Evolutionary conservation across 2,113 vertebrate species (phyloP).

Genomic region (cattle (Bos taurus)): ARS-UCD2.0 NC_037347.1:5449001-5449500

Average conservation of each 20-base stretch:
- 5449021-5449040: neutral
- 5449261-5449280: neutral
- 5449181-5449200: neutral
- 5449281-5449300: neutral
- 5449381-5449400: neutral
- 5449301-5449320: neutral
- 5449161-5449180: neutral
- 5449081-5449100: accelerated
- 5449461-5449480: neutral
- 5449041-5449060: accelerated
- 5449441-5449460: neutral
- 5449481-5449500: neutral
- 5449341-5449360: neutral
- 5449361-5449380: neutral
- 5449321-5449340: neutral
- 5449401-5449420: neutral
- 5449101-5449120: neutral
- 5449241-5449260: neutral
- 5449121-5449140: neutral
- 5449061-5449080: accelerated
- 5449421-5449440: neutral
- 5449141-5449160: neutral
- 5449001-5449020: neutral
- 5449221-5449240: no score
- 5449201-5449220: neutral